Evolutionary conservation across 2,113 vertebrate genomes (phyloP), one percentile per base, ranked within the genome.

Genomic region (Psittacara wagleri): DNA sequence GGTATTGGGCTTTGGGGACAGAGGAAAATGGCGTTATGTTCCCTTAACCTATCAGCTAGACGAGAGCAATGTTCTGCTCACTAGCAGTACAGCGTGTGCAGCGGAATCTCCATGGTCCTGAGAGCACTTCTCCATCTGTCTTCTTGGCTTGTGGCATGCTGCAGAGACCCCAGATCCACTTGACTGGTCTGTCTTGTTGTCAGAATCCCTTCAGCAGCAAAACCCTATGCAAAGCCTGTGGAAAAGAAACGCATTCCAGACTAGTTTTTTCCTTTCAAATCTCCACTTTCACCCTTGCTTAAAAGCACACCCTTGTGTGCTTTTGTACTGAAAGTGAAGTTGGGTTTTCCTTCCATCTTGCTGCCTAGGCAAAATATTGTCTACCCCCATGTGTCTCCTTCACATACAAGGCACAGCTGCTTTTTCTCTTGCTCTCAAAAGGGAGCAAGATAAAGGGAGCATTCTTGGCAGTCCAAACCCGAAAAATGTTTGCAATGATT

Each of bases 71-170:
- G 1, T 28, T 7, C 5, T 51, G 82, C 73, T 37, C 7, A 57
- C 73, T 19, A 17, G 35, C 35, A 41, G 51, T 2, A 1, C 31
- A 15, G 5, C 1, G 28, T 17, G 3, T 0, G 7, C 48, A 37
- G 68, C 52, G 22, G 35, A 9, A 37, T 64, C 59, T 39, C 75
- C 0, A 0, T 9, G 35, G 49, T 51, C 89, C 19, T 5, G 35
- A 19, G n/a, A 59, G 23, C 17, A 6, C 41, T n/a, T 24, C 52
- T 68, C 8, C 29, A 0, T 14, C 73, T 35, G 63, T 7, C 14
- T 37, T 17, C 57, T 31, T n/a, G 57, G 52, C 43, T 12, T 17
- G 52, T 48, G 43, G 17, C 24, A 7, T 0, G 1, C 29, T 33
- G 66, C 74, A 33, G 83, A 46, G 61, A 49, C 14, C 68, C 35